Conservation (phyloP, 2,113 vertebrate genomes). For the Lipotes vexillifer region DNA sequence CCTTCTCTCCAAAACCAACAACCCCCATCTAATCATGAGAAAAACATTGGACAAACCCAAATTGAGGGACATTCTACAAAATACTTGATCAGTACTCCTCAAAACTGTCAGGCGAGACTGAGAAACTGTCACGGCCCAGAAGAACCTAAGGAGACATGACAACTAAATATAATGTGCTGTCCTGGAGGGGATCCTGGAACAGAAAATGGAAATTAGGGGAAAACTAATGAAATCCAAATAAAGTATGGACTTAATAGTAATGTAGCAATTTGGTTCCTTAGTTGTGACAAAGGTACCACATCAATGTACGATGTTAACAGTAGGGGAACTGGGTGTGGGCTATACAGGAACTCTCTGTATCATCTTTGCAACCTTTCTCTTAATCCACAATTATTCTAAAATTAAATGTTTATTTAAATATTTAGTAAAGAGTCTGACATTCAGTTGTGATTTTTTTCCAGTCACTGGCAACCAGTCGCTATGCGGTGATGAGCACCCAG, state of each 20-base stretch:
- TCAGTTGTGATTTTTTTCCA: slow-evolving; percentile 34
- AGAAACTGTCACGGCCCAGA: background rate
- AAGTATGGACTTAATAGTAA: background rate
- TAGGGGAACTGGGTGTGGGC: background rate
- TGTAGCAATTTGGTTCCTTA: background rate
- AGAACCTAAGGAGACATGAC: background rate
- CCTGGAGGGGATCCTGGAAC: background rate
- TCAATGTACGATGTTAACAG: background rate
- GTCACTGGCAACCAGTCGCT: slow-evolving; percentile 59
- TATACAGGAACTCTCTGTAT: background rate
- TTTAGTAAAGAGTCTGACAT: background rate
- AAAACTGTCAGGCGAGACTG: background rate
- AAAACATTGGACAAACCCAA: background rate
- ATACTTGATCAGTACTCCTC: background rate
- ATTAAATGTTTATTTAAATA: background rate
- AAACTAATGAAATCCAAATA: background rate
- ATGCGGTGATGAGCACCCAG: slow-evolving; percentile 82
- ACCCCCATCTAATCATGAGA: background rate
- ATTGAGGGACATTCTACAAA: background rate
- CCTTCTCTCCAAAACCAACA: background rate
- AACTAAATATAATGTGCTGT: background rate
- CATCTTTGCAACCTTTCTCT: background rate
- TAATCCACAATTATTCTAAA: background rate
- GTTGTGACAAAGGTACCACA: background rate
- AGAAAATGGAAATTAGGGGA: background rate